Conservation (phyloP, 2,113 vertebrate genomes). For the Lycocorax pyrrhopterus region DNA sequence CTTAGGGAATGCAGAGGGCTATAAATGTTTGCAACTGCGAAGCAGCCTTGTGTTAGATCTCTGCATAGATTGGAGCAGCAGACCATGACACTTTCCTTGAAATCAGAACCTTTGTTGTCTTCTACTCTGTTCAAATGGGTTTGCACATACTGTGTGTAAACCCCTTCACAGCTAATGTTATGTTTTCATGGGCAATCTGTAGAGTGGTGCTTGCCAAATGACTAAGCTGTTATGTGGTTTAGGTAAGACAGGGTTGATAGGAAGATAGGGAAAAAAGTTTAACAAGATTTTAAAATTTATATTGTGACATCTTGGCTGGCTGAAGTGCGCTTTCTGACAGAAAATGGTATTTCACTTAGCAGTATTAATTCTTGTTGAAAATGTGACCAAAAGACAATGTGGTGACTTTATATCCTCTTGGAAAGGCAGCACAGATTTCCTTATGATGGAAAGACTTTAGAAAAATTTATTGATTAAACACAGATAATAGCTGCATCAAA, state of each 20-base stretch:
- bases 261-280: not conserved
- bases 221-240: not conserved
- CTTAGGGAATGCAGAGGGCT: not conserved
- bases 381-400: not conserved
- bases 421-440: not conserved
- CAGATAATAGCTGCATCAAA: not conserved
- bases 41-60: not conserved
- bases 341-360: not conserved
- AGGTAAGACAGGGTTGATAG: not conserved
- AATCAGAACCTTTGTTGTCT: not conserved
- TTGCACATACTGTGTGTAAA: not conserved
- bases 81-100: not conserved
- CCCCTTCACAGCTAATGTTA: not conserved
- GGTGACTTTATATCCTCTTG: not conserved
- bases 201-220: not conserved
- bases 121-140: not conserved
- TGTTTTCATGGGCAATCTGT: not conserved
- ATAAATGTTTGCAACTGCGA: not conserved
- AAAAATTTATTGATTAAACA: not conserved
- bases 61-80: not conserved
- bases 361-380: not conserved
- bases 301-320: not conserved
- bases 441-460: not conserved
- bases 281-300: not conserved
- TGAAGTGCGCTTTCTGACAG: not conserved